Base-by-base conservation (phyloP, 2,888 invertebrate genomes). In the Julus scandinavius region DNA sequence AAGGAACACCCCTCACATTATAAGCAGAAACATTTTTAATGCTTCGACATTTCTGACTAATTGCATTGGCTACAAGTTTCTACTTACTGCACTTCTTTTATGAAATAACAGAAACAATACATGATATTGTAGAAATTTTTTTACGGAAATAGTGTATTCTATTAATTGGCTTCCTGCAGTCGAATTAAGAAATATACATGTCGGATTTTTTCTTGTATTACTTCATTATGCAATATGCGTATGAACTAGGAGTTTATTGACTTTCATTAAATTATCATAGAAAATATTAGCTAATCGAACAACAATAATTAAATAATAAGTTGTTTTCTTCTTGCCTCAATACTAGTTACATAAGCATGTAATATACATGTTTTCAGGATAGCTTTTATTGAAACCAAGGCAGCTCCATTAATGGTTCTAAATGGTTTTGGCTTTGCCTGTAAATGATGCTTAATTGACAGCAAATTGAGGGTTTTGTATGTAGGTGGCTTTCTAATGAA, bases 381-480 rank as follows among this genome's bases (percentile, higher is more conserved):
- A n/a, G 63, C 7, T 72, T 72, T 72, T 29, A 72, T 72, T 29
- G 20, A 72, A 72, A 3, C 20, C 20, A 72, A 72, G 20, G 7
- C 20, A 17, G 17, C 20, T 72, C 7, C 20, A 72, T 72, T 72
- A n/a, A 20, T 72, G 63, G 6, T 20, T 9, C 20, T 72, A 29
- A 72, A 20, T 20, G 63, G 63, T 72, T 72, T 72, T 72, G 58
- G 58, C n/a, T 58, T 54, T 15, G n/a, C 5, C 58, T 63, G n/a
- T 6, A 63, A 63, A 63, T 63, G 58, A 54, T 54, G 58, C n/a
- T n/a, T n/a, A 63, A 63, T 63, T 63, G n/a, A 63, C 58, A 63
- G 1, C 29, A 72, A 17, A 72, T 72, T 72, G 63, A 29, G 29
- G 63, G 20, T 20, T 29, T 3, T 72, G 63, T 20, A 72, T 72